These are phyloP conservation scores for Phengaris alcon DNA, from an alignment of 2,888 invertebrate species.

Conservation along the genomic window DNA sequence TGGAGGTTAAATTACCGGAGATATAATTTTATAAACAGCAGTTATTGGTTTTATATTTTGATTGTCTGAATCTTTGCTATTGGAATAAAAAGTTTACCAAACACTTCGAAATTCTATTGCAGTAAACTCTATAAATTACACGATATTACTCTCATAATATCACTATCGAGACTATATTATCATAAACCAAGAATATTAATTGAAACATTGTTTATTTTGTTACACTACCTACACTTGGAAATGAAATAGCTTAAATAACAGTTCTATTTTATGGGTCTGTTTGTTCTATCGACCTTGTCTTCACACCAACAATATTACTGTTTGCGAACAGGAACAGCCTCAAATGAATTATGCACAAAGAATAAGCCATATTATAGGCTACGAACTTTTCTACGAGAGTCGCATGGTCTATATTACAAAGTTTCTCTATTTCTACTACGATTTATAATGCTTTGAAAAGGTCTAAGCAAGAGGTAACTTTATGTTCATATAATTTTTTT, in stretches of 20 bases:
- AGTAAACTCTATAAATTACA: background rate
- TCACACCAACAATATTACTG: conserved; percentile 20
- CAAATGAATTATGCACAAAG: conserved; percentile 20
- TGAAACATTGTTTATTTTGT: conserved; percentile 17
- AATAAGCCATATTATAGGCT: conserved; percentile 18
- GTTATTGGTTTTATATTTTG: background rate
- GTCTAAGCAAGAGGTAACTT: background rate
- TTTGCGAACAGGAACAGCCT: conserved; percentile 19
- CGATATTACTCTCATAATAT: background rate
- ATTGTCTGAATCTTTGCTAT: background rate
- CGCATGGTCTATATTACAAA: conserved; percentile 14
- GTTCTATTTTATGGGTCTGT: conserved; percentile 10
- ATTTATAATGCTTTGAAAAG: conserved; percentile 4
- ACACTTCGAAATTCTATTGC: too few relatives aligned
- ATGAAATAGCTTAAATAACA: conserved; percentile 19
- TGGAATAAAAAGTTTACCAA: background rate
- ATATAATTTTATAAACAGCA: background rate
- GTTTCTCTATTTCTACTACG: background rate
- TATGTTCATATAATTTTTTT: background rate
- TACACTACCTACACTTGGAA: background rate
- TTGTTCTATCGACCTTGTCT: conserved; percentile 25
- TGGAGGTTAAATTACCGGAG: background rate
- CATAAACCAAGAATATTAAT: background rate
- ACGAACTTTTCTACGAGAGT: conserved; percentile 11
- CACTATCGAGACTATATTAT: background rate